These are phyloP conservation scores for Engraulis encrasicolus DNA, from an alignment of 2,113 vertebrate genomes.

Conservation along the genomic window DNA sequence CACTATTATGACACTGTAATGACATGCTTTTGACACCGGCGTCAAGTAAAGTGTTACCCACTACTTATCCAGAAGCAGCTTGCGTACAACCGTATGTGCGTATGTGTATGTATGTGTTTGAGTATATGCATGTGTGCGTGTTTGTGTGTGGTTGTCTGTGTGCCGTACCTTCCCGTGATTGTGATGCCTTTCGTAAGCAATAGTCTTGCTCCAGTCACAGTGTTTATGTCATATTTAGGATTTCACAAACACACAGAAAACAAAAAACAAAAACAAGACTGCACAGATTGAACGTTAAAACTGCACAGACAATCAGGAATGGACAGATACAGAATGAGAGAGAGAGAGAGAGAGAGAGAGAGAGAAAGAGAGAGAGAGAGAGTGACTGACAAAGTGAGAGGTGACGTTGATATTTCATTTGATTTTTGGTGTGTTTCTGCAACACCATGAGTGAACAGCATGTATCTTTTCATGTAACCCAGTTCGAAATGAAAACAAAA, in stretches of 20 bases:
- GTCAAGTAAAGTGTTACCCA: too few species aligned
- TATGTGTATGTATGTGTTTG: conserved; percentile 61
- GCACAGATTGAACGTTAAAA: conserved; percentile 65
- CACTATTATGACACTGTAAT: too few species aligned
- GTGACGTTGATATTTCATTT: background rate
- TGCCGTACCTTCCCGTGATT: conserved; percentile 42
- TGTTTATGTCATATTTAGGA: conserved; percentile 68
- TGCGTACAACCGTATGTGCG: too few species aligned
- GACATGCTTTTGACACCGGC: too few species aligned
- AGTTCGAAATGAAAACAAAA: conserved; percentile 12
- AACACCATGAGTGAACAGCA: background rate
- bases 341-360: conserved; percentile 22
- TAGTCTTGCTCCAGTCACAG: conserved; percentile 74
- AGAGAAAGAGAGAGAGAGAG: background rate
- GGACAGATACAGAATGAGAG: conserved; percentile 49
- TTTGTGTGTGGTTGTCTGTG: too few species aligned
- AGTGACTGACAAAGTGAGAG: conserved; percentile 1
- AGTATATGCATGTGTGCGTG: conserved; percentile 68
- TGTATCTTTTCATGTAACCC: conserved; percentile 49
- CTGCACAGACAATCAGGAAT: conserved; percentile 81
- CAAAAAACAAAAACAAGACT: conserved; percentile 59
- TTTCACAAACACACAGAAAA: conserved; percentile 68
- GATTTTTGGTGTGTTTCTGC: background rate
- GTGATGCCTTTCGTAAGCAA: conserved; percentile 76
- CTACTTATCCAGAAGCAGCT: conserved; percentile 66